Evolutionary conservation across 2,888 invertebrate species (phyloP).

Genomic region (Pteria penguin): DNA sequence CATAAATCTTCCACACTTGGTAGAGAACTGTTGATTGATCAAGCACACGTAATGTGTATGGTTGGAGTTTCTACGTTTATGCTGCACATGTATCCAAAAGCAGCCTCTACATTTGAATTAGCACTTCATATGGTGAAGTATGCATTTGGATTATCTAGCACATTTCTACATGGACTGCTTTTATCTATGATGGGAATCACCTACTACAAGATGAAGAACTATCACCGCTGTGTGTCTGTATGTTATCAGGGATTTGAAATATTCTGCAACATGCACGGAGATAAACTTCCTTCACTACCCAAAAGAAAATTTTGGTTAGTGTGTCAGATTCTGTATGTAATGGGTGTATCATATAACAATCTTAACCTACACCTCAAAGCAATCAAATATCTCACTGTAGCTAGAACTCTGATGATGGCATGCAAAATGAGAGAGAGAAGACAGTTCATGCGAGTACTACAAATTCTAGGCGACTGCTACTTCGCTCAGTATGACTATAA

Average conservation of each 20-base stretch:
- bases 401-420: slow-evolving; percentile 70
- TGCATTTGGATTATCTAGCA: slow-evolving; percentile 64
- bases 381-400: slow-evolving; percentile 74
- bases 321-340: slow-evolving; percentile 75
- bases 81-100: slow-evolving; percentile 76
- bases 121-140: slow-evolving; percentile 77
- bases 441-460: slow-evolving; percentile 73
- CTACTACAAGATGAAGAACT: slow-evolving; percentile 76
- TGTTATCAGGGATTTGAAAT: slow-evolving; percentile 77
- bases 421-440: slow-evolving; percentile 64
- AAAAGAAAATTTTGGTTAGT: slow-evolving; percentile 77
- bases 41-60: slow-evolving; percentile 78
- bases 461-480: slow-evolving; percentile 76
- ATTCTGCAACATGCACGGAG: slow-evolving; percentile 73
- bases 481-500: slow-evolving; percentile 76
- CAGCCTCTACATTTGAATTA: slow-evolving; percentile 77
- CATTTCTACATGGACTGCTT: slow-evolving; percentile 74
- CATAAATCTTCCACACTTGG: slow-evolving; percentile 67
- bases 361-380: slow-evolving; percentile 76
- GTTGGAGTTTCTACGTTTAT: slow-evolving; percentile 77
- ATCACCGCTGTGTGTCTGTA: slow-evolving; percentile 77
- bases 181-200: slow-evolving; percentile 76
- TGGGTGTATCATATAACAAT: slow-evolving; percentile 77
- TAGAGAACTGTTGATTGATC: slow-evolving; percentile 69
- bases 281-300: slow-evolving; percentile 70